A percentile compares a stretch with the other conserved stretches of the same genome.
Evolutionary conservation across 2,797 vertebrate genomes (phyloP).

Genomic region (Lateolabrax maculatus): DNA sequence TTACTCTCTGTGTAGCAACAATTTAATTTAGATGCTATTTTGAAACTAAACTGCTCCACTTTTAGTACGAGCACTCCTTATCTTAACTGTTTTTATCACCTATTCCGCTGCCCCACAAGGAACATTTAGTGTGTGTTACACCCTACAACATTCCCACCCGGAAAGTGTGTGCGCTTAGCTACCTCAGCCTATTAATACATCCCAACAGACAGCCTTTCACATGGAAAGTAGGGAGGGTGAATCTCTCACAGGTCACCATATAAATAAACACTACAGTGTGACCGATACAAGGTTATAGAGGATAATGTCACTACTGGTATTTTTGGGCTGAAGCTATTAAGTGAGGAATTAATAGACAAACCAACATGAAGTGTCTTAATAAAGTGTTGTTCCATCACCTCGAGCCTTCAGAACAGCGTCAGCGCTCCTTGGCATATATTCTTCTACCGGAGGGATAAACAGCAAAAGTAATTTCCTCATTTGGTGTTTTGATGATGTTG

Average conservation of each 20-base stretch:
- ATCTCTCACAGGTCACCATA: slow-evolving; percentile 34
- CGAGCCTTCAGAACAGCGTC: not conserved
- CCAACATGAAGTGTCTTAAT: not conserved
- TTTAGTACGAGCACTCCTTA: slow-evolving; percentile 11
- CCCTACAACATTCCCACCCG: slow-evolving; percentile 65
- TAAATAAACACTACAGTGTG: slow-evolving; percentile 48
- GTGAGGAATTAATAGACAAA: not conserved
- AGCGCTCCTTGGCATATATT: not conserved
- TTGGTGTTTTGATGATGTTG: not conserved
- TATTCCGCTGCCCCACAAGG: slow-evolving; percentile 35
- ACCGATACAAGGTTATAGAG: not conserved
- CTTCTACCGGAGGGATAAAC: not conserved
- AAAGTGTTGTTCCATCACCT: not conserved
- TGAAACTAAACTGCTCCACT: slow-evolving; percentile 17
- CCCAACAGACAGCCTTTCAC: slow-evolving; percentile 64
- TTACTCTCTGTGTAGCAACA: not conserved
- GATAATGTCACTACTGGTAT: not conserved
- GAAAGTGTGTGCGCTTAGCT: slow-evolving; percentile 83
- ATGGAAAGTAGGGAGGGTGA: slow-evolving; percentile 58
- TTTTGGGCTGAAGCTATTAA: not conserved
- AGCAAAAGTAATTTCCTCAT: not conserved
- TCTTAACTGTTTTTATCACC: slow-evolving; percentile 46
- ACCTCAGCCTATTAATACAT: slow-evolving; percentile 69
- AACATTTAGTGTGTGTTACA: slow-evolving; percentile 66
- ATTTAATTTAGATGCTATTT: not conserved